Evolutionary conservation across 1,140 invertebrate genomes (phyloP).

Genomic region (Drosophila bocki): DNA sequence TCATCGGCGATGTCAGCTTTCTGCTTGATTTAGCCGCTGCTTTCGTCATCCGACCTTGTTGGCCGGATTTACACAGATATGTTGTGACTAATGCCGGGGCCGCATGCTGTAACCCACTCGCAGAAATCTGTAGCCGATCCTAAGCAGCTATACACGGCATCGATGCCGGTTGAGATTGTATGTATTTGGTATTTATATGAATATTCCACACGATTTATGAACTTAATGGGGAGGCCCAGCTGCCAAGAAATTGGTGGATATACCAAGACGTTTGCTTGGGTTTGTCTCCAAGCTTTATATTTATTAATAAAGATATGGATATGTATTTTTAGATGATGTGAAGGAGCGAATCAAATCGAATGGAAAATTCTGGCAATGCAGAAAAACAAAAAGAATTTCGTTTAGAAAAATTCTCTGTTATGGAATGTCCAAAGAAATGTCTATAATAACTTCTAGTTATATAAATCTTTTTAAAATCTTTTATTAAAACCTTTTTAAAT

Average conservation of each 20-base stretch:
- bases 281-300: slow-evolving; percentile 59
- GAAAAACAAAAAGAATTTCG: slow-evolving; percentile 9
- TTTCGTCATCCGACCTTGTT: slow-evolving; percentile 71
- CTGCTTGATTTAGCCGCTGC: slow-evolving; percentile 21
- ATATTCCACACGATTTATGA: slow-evolving; percentile 54
- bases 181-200: slow-evolving; percentile 15
- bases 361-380: slow-evolving; percentile 44
- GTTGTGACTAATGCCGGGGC: slow-evolving; percentile 29
- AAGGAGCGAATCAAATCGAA: slow-evolving; percentile 33
- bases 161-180: slow-evolving; percentile 20
- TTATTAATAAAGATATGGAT: slow-evolving; percentile 73
- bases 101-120: slow-evolving; percentile 24
- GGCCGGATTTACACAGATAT: slow-evolving; percentile 14
- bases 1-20: slow-evolving; percentile 44
- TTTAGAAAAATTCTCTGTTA: slow-evolving; percentile 2
- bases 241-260: slow-evolving; percentile 58
- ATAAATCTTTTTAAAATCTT: background rate
- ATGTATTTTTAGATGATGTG: slow-evolving; percentile 68
- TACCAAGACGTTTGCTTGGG: slow-evolving; percentile 42
- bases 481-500: no score
- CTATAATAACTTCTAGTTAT: background rate
- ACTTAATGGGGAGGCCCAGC: slow-evolving; percentile 60
- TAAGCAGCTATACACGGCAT: background rate
- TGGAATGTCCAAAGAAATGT: slow-evolving; percentile 6
- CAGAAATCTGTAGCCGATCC: slow-evolving; percentile 5